Evolutionary conservation across 2,113 vertebrate genomes (phyloP), one percentile per base, ranked within the genome.

Genomic region (Prinia subflava): DNA sequence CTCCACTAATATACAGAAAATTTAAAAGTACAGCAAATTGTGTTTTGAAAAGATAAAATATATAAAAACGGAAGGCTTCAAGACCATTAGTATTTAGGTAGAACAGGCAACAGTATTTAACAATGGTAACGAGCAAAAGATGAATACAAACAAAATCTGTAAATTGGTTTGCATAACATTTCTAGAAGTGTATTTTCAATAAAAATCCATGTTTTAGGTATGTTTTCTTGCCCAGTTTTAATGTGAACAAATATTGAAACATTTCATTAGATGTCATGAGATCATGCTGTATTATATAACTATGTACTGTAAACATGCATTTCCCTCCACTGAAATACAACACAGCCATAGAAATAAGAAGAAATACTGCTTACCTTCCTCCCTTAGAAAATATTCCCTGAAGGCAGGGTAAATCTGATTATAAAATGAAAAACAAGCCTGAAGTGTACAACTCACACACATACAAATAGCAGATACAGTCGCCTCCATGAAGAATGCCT

Each of bases 301-400:
- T 46, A 8, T 21, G 57, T 62, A 76, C 37, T 81, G 39, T 41
- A 70, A 87, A 67, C 83, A 78, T 68, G 35, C 83, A 85, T 62
- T 56, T 71, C 35, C 24, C 55, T 67, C n/a, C 24, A 52, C 60
- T 50, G 28, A 94, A 90, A 94, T 37, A 52, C 84, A 71, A 75
- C 17, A 35, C 63, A n/a, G 12, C 42, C 49, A 63, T 14, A 86
- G 44, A 84, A 90, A 83, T 77, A 86, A 97, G 47, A 41, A 70
- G 50, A 94, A 97, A 81, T 64, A 67, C 12, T 89, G 75, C 97
- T 98, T 97, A 97, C 97, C 96, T 97, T 91, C 52, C 85, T 71
- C 57, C 44, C 60, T 87, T 78, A 50, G 76, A 59, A 94, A 75
- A 78, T 68, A 63, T 50, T 78, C 83, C 63, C 76, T 82, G 83